Conservation (phyloP, 2,888 invertebrate genomes). For the Molanna angustata region DNA sequence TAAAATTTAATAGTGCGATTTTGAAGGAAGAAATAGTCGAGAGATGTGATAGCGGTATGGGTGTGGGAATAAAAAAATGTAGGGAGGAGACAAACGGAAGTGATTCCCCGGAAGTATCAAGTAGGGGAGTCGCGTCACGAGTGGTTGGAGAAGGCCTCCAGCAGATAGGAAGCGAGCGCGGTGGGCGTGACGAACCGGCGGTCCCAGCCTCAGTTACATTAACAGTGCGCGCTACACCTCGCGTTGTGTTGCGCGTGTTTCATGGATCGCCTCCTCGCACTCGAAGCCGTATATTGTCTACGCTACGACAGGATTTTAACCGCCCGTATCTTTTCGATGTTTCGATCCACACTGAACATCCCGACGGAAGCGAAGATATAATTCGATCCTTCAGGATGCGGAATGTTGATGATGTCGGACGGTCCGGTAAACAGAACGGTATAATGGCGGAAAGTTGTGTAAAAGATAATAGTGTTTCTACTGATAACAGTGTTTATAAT, state of each 20-base stretch:
- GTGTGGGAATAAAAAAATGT: background rate
- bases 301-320: no score
- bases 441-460: no score
- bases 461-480: background rate
- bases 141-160: constrained; percentile 3
- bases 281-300: background rate
- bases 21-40: no score
- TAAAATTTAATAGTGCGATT: no score
- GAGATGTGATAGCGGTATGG: no score
- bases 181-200: background rate
- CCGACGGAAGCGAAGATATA: background rate
- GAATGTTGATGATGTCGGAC: background rate
- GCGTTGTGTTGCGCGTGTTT: background rate
- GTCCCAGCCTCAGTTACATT: no score
- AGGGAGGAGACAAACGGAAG: constrained; percentile 4
- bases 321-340: no score
- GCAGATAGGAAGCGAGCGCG: constrained; percentile 1
- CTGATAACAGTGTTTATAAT: background rate
- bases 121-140: background rate
- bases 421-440: background rate
- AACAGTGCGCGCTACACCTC: background rate
- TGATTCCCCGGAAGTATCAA: background rate
- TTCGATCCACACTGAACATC: background rate
- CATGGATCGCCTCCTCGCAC: background rate
- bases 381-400: background rate